Conservation (phyloP, 35 echinoderm and acorn worm species). For the Anneissia japonica region DNA sequence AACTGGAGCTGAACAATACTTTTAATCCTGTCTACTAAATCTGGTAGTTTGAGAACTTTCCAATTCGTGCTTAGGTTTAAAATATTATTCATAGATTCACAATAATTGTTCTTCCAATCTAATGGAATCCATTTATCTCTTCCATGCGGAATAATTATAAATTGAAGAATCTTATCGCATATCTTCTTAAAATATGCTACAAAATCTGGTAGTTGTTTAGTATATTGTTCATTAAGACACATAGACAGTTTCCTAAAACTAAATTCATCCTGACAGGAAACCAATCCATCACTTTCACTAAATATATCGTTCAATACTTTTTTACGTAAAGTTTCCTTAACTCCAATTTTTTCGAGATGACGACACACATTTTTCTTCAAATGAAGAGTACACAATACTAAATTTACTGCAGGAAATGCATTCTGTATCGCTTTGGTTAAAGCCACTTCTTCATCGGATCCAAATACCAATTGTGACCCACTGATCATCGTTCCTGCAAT, state of each 20-base stretch:
- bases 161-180: background rate
- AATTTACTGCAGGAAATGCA: constrained; percentile 8
- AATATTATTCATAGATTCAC: constrained; percentile 7
- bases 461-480: background rate
- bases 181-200: constrained; percentile 18
- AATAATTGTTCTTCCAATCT: constrained; percentile 18
- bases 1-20: background rate
- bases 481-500: background rate
- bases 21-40: background rate
- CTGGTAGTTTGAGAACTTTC: background rate
- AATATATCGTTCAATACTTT: background rate
- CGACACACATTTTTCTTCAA: constrained; percentile 19
- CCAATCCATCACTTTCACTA: background rate
- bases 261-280: background rate
- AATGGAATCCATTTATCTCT: background rate
- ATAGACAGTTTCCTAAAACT: background rate
- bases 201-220: constrained; percentile 8
- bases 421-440: constrained; percentile 20
- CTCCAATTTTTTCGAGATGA: background rate
- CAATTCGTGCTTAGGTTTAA: background rate
- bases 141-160: background rate
- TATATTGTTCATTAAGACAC: background rate
- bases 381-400: background rate
- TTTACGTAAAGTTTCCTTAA: background rate
- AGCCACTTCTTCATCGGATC: constrained; percentile 36